Conservation (phyloP, 2,113 vertebrate genomes). For the Menidia beryllina region DNA sequence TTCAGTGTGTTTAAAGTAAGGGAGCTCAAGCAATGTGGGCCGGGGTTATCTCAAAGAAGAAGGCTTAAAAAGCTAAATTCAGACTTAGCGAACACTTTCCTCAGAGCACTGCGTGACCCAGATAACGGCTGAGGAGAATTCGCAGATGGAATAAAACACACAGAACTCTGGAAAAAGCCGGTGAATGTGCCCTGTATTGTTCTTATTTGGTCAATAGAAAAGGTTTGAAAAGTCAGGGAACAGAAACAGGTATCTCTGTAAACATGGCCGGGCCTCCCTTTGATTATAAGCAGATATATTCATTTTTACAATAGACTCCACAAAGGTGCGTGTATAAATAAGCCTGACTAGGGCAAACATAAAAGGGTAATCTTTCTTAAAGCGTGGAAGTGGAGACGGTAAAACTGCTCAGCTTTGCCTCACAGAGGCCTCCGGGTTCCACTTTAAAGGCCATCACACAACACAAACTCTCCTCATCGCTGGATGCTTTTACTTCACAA, state of each 20-base stretch:
- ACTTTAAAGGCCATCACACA: not conserved
- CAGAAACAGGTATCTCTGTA: too few relatives aligned
- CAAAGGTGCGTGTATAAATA: too few relatives aligned
- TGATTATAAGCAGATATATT: too few relatives aligned
- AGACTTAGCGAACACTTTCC: not conserved
- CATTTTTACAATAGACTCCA: too few relatives aligned
- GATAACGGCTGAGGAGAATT: not conserved
- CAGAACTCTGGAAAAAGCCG: not conserved
- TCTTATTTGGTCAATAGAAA: not conserved
- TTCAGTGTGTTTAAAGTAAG: not conserved
- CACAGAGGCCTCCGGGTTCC: too few relatives aligned
- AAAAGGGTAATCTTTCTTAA: too few relatives aligned
- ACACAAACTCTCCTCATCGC: not conserved
- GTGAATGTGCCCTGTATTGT: not conserved
- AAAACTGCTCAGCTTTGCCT: too few relatives aligned
- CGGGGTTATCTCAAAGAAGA: not conserved
- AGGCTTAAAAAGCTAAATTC: not conserved
- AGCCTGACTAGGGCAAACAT: too few relatives aligned
- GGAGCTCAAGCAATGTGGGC: not conserved
- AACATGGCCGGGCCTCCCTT: not conserved
- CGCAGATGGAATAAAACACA: not conserved
- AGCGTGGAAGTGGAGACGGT: too few relatives aligned
- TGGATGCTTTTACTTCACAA: not conserved
- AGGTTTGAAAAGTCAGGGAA: not conserved
- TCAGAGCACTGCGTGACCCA: not conserved